Evolutionary conservation across 2,113 vertebrate genomes (phyloP).

Genomic region (Channa argus): DNA sequence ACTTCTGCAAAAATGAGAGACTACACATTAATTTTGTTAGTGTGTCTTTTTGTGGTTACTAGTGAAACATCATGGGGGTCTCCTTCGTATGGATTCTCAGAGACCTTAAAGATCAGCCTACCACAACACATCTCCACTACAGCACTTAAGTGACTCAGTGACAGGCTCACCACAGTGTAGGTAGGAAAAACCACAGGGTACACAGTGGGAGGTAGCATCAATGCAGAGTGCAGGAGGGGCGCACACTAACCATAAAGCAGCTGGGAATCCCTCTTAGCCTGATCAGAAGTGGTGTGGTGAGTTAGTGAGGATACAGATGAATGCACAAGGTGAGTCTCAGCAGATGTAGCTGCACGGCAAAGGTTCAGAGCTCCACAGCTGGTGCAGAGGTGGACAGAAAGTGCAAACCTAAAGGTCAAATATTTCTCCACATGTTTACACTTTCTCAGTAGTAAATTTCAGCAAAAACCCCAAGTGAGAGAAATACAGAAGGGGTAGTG

Average conservation of each 20-base stretch:
- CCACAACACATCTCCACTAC: constrained; percentile 37
- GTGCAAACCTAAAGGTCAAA: constrained; percentile 65
- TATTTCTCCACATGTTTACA: constrained; percentile 31
- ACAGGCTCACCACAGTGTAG: constrained; percentile 54
- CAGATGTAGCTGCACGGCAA: not conserved
- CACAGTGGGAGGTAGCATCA: constrained; percentile 38
- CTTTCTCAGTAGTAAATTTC: constrained; percentile 38
- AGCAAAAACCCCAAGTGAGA: constrained; percentile 65
- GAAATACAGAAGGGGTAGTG: not conserved
- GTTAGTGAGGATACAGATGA: constrained; percentile 37
- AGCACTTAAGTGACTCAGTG: constrained; percentile 52
- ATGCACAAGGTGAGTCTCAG: constrained; percentile 13
- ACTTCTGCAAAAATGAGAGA: constrained; percentile 56
- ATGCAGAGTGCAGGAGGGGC: not conserved
- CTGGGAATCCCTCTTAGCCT: constrained; percentile 71
- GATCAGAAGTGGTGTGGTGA: constrained; percentile 56
- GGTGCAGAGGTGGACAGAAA: constrained; percentile 66
- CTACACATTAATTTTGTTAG: not conserved
- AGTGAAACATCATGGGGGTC: constrained; percentile 41
- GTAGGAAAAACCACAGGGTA: constrained; percentile 46
- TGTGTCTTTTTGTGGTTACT: constrained; percentile 12
- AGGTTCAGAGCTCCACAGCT: constrained; percentile 34
- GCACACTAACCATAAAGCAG: constrained; percentile 29
- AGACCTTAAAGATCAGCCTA: constrained; percentile 58
- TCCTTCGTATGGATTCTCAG: constrained; percentile 45